These are phyloP conservation scores for Lithobates pipiens DNA, from an alignment of 2,797 vertebrate genomes.

Conservation along the genomic window DNA sequence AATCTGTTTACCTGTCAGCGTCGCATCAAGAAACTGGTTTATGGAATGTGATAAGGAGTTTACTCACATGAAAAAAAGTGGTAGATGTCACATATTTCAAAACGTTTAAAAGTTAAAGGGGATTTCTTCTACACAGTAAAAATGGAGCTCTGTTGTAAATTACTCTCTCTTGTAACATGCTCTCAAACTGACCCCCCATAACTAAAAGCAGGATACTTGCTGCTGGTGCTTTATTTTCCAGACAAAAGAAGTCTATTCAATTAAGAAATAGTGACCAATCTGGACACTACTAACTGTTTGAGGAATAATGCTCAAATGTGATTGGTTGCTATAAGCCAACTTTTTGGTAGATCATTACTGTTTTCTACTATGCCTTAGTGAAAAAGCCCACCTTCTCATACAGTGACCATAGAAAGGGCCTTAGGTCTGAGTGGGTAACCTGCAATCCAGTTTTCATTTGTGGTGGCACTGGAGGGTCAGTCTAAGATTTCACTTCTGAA, in stretches of 20 bases:
- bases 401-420: too few species aligned
- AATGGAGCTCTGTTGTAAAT: not conserved
- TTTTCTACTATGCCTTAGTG: not conserved
- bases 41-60: conserved; percentile 69
- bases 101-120: conserved; percentile 64
- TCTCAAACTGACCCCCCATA: not conserved
- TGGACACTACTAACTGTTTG: not conserved
- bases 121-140: not conserved
- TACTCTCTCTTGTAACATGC: not conserved
- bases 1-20: conserved; percentile 72
- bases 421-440: not conserved
- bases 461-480: not conserved
- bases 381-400: not conserved
- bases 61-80: conserved; percentile 67
- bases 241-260: not conserved
- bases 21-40: conserved; percentile 73
- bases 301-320: not conserved
- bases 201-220: not conserved
- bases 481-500: not conserved
- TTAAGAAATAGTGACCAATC: not conserved
- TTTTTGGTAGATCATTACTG: not conserved
- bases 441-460: not conserved
- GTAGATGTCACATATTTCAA: conserved; percentile 69
- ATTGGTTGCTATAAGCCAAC: not conserved
- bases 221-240: not conserved